These are phyloP conservation scores for Empis livida DNA, from an alignment of 2,888 invertebrate species.

Conservation along the genomic window DNA sequence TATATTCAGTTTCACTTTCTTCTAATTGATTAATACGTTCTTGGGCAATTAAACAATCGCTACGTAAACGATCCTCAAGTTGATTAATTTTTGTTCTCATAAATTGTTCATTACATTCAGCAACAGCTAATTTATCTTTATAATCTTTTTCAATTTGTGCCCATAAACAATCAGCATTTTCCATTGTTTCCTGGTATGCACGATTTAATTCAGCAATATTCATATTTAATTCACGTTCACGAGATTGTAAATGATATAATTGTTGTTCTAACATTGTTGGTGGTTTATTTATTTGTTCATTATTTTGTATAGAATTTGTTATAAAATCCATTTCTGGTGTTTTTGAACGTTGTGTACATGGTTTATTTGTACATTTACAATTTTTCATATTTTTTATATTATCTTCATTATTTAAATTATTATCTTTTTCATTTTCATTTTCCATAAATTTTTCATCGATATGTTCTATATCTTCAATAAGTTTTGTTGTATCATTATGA, in stretches of 20 bases:
- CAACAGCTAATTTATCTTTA: not conserved
- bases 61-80: not conserved
- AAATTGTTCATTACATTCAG: not conserved
- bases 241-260: not conserved
- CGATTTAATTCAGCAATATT: conserved; percentile 41
- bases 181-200: conserved; percentile 49
- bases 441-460: no score
- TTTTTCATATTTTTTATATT: no score
- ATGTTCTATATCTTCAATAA: no score
- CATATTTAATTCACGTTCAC: conserved; percentile 16
- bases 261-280: no score
- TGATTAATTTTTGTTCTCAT: not conserved
- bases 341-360: no score
- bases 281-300: no score
- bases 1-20: not conserved
- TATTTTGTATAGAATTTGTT: no score
- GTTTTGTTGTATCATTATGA: no score
- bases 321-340: no score
- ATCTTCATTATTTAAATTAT: no score
- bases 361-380: no score
- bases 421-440: no score
- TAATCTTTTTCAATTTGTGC: conserved; percentile 47
- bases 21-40: not conserved
- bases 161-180: conserved; percentile 53
- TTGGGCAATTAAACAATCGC: not conserved